Base-by-base conservation (phyloP, 2,113 vertebrate genomes). In the Heptranchias perlo region DNA sequence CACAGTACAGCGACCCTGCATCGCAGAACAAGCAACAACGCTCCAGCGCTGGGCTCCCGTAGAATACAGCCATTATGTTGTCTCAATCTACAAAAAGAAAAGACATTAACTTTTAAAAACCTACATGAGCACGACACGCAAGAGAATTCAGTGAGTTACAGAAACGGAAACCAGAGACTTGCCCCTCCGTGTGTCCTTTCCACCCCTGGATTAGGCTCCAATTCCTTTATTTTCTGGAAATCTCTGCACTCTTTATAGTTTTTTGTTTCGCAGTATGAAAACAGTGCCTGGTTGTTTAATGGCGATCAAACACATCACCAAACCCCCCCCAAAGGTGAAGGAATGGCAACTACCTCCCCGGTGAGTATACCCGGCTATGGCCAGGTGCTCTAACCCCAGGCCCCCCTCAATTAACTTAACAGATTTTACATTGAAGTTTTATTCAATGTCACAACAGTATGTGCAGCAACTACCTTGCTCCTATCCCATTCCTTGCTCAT, bases 81-180 rank as follows among this genome's bases (percentile, higher is more conserved):
- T 62, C 58, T 93, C 89, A 62, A 39, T 93, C 89, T 93, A 62
- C 61, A 93, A 93, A 93, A 44, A 61, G 6, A 93, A 61, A 54
- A 92, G 5, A 62, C 14, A 93, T 23, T 18, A 61, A 92, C 58
- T 39, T 93, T 16, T 11, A 93, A 39, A n/a, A 62, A 7, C 23
- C 31, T 39, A 3, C 5, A 62, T 6, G 31, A 49, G 35, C n/a
- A 64, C 5, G 35, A 87, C 52, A 16, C 52, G 6, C 3, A 89
- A 89, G 52, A 58, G 52, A 61, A 91, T 91, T 31, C 87, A 91
- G 10, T 35, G 4, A 91, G 14, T 93, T n/a, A 7, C 1, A 64
- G 54, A 62, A 92, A 92, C 10, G 18, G 5, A 93, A 62, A 62
- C 16, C 58, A 62, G 31, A 62, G 25, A 58, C 49, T 54, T 54